These are phyloP conservation scores for Cyprinodon brontotheroides DNA, from an alignment of 2,113 vertebrate species.

Conservation along the genomic window DNA sequence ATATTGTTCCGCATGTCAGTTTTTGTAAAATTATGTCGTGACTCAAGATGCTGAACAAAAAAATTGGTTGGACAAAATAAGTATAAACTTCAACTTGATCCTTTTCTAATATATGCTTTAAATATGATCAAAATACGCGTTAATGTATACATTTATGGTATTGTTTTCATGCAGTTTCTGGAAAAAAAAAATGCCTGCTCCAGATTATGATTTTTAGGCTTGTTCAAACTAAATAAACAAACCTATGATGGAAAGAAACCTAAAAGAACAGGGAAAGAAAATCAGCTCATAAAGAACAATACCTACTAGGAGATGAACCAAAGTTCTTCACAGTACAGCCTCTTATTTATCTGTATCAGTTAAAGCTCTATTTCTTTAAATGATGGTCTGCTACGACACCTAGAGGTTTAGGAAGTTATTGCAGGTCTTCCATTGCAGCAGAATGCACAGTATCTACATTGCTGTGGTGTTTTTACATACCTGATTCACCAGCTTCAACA, in stretches of 20 bases:
- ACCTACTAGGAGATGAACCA: not conserved
- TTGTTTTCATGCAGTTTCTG: not conserved
- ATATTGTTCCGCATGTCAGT: no score
- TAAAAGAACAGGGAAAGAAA: not conserved
- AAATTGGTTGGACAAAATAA: no score
- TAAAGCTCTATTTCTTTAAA: not conserved
- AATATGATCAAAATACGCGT: no score
- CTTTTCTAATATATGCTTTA: no score
- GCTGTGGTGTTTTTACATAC: not conserved
- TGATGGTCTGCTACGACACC: constrained; percentile 33
- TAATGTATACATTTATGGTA: no score
- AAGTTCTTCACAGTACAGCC: not conserved
- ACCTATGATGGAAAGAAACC: not conserved
- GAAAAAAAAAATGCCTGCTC: no score
- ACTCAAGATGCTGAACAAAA: no score
- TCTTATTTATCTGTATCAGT: not conserved
- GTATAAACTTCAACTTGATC: no score
- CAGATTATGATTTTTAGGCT: no score
- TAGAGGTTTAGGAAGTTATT: constrained; percentile 29
- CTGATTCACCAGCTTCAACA: not conserved
- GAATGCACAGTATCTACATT: not conserved
- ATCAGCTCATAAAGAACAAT: not conserved
- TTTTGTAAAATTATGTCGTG: no score
- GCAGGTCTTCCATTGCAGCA: not conserved
- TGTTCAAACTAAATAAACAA: no score